phyloP scores from a whole-genome alignment of 2,888 invertebrate species.

The Dasysyrphus tricinctus region DNA sequence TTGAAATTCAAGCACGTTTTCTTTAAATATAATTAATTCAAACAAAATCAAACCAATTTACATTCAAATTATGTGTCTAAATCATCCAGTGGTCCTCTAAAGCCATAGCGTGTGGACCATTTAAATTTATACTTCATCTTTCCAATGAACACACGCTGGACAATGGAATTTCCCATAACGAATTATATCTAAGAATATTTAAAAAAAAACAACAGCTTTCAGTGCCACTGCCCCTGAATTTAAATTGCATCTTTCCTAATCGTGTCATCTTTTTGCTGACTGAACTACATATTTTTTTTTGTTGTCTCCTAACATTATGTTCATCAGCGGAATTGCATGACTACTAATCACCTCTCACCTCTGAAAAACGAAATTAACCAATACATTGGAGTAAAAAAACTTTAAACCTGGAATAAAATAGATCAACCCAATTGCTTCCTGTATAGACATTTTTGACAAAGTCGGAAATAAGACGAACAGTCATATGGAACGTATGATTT shows the following conservation, averaged over 20 bases:
- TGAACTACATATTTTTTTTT: background rate
- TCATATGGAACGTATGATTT: no score
- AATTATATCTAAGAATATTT: background rate
- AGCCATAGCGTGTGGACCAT: constrained; percentile 28
- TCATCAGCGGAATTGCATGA: constrained; percentile 33
- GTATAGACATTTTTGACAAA: no score
- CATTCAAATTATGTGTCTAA: constrained; percentile 47
- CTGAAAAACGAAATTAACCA: background rate
- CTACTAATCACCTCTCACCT: constrained; percentile 31
- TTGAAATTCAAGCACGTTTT: constrained; percentile 27
- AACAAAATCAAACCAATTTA: constrained; percentile 30
- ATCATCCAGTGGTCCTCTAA: constrained; percentile 58
- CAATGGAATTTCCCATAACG: constrained; percentile 3
- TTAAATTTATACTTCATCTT: constrained; percentile 18
- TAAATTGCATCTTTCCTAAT: constrained; percentile 37
- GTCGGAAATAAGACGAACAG: no score
- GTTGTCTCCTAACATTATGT: constrained; percentile 39
- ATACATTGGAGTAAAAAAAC: background rate
- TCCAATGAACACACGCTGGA: background rate
- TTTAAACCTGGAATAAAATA: background rate
- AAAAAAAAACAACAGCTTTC: background rate
- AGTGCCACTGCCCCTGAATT: constrained; percentile 38
- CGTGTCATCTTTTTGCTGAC: constrained; percentile 44
- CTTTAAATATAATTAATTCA: constrained; percentile 28
- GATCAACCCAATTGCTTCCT: no score